Evolutionary conservation across 2,888 invertebrate genomes (phyloP), one percentile per base, ranked within the genome.

Genomic region (Scaeva pyrastri): DNA sequence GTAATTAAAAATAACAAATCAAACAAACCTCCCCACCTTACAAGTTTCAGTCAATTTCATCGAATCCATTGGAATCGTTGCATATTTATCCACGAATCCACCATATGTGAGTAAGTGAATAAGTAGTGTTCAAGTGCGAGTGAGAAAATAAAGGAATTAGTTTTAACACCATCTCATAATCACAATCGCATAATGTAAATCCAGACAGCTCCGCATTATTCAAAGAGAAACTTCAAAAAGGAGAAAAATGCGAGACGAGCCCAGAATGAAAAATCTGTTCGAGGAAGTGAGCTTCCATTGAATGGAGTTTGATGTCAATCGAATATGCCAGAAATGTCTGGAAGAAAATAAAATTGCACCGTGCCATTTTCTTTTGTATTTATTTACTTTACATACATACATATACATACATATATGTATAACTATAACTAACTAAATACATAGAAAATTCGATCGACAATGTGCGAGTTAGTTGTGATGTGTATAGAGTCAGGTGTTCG

Each of bases 211-310:
- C 41, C 26, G 41, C 60, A 41, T 78, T 62, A 39, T 45, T 12
- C 2, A 39, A 10, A 39, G 10, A 39, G 39, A 12, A 8, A 31
- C 31, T 31, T 31, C 31, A 31, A 5, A 31, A 8, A 11, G 12
- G 39, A 39, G 39, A 12, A 11, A 39, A 14, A 26, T 50, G 48
- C 12, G 19, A 16, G 16, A 81, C 70, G 71, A 23, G 26, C 39
- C 68, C 50, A 71, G 77, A 73, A 72, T 48, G 50, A 71, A 8
- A 76, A 77, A 77, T 45, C 72, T 60, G 45, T 82, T 82, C 77
- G 82, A 81, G 86, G 86, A 86, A 86, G 86, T 86, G 77, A 74
- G 77, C 86, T 86, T 86, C 86, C 82, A 86, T 74, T 58, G 86
- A 77, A 77, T 48, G 45, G 48, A 81, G 70, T 81, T 86, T 16